phyloP scores from a whole-genome alignment of 2,888 invertebrate species.

The Nemapogon koenigi region DNA sequence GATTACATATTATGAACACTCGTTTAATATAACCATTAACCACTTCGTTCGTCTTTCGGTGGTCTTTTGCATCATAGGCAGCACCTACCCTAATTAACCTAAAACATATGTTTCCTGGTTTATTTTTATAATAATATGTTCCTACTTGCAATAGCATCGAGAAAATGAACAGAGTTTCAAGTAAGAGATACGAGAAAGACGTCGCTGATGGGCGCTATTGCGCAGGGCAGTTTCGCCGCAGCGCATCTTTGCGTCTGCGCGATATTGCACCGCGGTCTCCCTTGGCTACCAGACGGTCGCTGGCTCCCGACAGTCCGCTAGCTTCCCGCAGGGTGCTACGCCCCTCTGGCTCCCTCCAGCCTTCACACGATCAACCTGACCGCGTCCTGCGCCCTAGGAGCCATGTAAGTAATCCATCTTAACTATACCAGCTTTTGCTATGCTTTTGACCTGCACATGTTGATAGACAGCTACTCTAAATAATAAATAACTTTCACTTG shows the following conservation, averaged over 20 bases:
- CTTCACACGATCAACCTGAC: conserved; percentile 52
- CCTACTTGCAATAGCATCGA: not conserved
- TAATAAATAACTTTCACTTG: no score
- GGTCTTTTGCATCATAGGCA: no score
- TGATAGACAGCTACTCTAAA: no score
- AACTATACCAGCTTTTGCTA: no score
- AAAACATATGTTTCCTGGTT: not conserved
- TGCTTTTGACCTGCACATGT: no score
- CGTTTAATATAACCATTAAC: no score
- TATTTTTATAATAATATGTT: conserved; percentile 4
- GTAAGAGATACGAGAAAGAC: conserved; percentile 37
- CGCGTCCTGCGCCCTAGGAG: conserved; percentile 62
- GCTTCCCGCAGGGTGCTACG: conserved; percentile 56
- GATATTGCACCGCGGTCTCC: conserved; percentile 65
- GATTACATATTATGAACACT: no score
- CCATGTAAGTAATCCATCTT: conserved; percentile 66
- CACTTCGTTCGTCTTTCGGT: no score
- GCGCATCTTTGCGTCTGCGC: conserved; percentile 73
- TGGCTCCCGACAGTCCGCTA: conserved; percentile 69
- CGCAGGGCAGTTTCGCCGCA: conserved; percentile 67
- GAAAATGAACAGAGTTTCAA: conserved; percentile 45
- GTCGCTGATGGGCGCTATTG: conserved; percentile 58
- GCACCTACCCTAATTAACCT: not conserved
- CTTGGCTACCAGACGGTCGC: conserved; percentile 57
- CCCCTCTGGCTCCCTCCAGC: conserved; percentile 44